Evolutionary conservation across 2,888 invertebrate species (phyloP), one percentile per base, ranked within the genome.

Genomic region (Charanyca ferruginea): DNA sequence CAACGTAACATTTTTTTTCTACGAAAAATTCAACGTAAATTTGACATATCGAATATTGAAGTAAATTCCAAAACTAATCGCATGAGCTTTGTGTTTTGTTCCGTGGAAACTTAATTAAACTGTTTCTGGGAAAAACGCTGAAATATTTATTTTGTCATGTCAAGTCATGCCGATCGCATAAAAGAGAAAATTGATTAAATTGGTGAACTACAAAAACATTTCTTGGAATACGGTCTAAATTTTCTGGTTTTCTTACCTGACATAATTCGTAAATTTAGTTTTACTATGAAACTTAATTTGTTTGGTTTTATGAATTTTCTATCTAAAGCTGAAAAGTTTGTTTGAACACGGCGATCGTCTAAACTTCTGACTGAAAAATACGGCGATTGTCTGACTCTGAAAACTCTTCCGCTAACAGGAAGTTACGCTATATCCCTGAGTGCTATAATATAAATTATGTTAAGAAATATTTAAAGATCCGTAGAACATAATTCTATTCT

Each of bases 31-130:
- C n/a, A n/a, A n/a, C n/a, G n/a, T n/a, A n/a, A n/a, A n/a, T n/a
- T n/a, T n/a, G n/a, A n/a, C n/a, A n/a, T n/a, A n/a, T 25, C 18
- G 23, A 49, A 64, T 51, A 66, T 51, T 66, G 25, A 38, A 67
- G 68, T 3, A 9, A 55, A 66, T 55, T 66, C 4, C 11, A 16
- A 69, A 69, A 48, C 13, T 6, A 66, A 35, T 22, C 23, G 22
- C 23, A 8, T 18, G 13, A 32, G n/a, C 32, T 41, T 48, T 47
- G 9, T 35, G 23, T n/a, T 42, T 38, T 22, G 8, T 25, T 48
- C 22, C 32, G 20, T 35, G 13, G 22, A 32, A 35, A 13, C 32
- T 11, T 42, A 41, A 68, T 47, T n/a, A 32, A 57, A 48, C 8
- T 48, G 9, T 32, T 32, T 53, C 3, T 9, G 8, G 6, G 11